A percentile compares a stretch with the other conserved stretches of the same genome.
These are phyloP conservation scores for Sarcophaga caerulescens DNA, from an alignment of 2,888 invertebrate genomes.

Conservation along the genomic window DNA sequence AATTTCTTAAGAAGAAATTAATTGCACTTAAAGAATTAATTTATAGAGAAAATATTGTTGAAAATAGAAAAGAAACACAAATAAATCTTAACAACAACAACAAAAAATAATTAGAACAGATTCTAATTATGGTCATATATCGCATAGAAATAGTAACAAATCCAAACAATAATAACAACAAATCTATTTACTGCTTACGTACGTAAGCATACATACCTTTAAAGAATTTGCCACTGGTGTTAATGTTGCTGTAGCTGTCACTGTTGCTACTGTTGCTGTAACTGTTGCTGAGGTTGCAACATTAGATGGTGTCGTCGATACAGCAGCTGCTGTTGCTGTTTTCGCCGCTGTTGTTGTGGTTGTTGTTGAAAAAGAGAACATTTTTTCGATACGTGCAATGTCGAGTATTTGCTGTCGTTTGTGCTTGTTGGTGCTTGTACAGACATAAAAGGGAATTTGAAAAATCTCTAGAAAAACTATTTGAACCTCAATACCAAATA, in stretches of 20 bases:
- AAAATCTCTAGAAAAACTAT: constrained; percentile 58
- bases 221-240: constrained; percentile 45
- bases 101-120: constrained; percentile 62
- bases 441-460: constrained; percentile 65
- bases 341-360: constrained; percentile 7
- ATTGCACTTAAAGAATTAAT: constrained; percentile 61
- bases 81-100: not conserved
- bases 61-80: not conserved
- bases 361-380: constrained; percentile 60
- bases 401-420: constrained; percentile 10
- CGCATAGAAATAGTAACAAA: constrained; percentile 11
- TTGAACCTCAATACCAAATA: constrained; percentile 55
- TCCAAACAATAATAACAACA: not conserved
- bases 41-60: constrained; percentile 54
- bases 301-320: not conserved
- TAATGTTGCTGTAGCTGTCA: constrained; percentile 16
- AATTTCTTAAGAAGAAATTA: constrained; percentile 45
- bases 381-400: constrained; percentile 48
- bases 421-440: not conserved
- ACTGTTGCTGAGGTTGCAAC: not conserved
- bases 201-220: constrained; percentile 60
- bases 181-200: not conserved
- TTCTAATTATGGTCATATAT: constrained; percentile 54
- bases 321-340: not conserved
- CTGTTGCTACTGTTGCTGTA: not conserved